Percentiles rank a stretch among this genome's conserved stretches.
Conservation (phyloP, 2,888 invertebrate genomes). For the Dryobota labecula region DNA sequence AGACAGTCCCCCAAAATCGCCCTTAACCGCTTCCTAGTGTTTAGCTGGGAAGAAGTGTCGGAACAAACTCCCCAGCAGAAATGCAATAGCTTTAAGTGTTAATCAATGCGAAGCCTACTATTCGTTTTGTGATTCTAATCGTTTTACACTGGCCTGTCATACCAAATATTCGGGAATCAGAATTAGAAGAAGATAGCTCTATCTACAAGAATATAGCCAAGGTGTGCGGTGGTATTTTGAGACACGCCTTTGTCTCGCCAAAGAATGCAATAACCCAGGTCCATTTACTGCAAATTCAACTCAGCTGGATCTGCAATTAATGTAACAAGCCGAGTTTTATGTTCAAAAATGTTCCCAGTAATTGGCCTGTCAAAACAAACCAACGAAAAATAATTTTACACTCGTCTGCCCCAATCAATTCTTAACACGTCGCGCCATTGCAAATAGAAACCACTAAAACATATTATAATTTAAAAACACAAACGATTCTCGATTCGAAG, state of each 20-base stretch:
- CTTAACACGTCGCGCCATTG: constrained; percentile 36
- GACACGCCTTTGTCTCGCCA: not conserved
- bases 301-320: constrained; percentile 32
- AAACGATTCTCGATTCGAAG: constrained; percentile 71
- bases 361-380: constrained; percentile 53
- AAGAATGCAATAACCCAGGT: constrained; percentile 16
- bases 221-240: not conserved
- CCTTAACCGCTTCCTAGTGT: not conserved
- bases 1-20: not conserved
- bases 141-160: not conserved
- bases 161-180: not conserved
- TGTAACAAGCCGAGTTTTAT: constrained; percentile 31
- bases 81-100: too few relatives aligned
- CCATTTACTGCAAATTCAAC: constrained; percentile 29
- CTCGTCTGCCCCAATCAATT: constrained; percentile 41
- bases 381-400: constrained; percentile 32
- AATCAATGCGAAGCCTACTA: not conserved
- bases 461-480: constrained; percentile 70
- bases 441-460: constrained; percentile 67
- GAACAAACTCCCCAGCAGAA: not conserved
- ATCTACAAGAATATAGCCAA: not conserved
- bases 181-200: not conserved
- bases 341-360: constrained; percentile 46
- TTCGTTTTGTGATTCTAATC: too few relatives aligned
- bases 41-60: not conserved